Conservation (phyloP, 2,113 vertebrate species). For the Phoenicopterus ruber region DNA sequence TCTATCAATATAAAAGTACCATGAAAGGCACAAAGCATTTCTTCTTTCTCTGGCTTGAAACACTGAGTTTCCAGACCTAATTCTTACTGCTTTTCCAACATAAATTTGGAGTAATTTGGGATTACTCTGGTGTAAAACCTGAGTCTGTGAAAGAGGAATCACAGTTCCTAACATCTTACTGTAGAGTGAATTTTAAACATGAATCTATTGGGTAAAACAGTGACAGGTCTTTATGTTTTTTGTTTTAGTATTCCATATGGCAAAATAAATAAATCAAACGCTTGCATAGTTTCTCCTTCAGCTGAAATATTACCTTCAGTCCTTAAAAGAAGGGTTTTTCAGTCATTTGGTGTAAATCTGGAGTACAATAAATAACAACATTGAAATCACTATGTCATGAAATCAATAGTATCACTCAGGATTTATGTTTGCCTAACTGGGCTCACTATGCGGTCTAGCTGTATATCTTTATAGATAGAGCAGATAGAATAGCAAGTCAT, state of each 20-base stretch:
- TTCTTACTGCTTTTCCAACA: background rate
- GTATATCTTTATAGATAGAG: background rate
- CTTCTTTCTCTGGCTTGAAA: conserved; percentile 45
- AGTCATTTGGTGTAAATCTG: background rate
- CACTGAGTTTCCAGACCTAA: background rate
- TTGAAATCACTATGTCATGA: background rate
- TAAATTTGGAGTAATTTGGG: background rate
- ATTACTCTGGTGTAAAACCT: background rate
- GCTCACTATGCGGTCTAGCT: background rate
- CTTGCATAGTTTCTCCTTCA: background rate
- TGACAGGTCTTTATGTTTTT: background rate
- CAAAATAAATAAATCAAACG: conserved; percentile 12
- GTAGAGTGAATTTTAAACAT: conserved; percentile 25
- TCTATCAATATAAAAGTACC: conserved; percentile 43
- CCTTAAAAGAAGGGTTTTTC: background rate
- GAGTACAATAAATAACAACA: background rate
- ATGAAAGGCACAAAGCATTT: background rate
- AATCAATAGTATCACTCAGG: background rate
- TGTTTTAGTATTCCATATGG: background rate
- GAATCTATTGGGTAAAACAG: background rate
- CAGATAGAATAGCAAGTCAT: background rate
- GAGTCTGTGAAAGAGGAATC: background rate
- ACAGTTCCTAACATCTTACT: background rate
- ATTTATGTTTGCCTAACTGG: background rate
- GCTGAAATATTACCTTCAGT: background rate